Base-by-base conservation (phyloP, 2,888 invertebrate species). In the Morpho deidamia region DNA sequence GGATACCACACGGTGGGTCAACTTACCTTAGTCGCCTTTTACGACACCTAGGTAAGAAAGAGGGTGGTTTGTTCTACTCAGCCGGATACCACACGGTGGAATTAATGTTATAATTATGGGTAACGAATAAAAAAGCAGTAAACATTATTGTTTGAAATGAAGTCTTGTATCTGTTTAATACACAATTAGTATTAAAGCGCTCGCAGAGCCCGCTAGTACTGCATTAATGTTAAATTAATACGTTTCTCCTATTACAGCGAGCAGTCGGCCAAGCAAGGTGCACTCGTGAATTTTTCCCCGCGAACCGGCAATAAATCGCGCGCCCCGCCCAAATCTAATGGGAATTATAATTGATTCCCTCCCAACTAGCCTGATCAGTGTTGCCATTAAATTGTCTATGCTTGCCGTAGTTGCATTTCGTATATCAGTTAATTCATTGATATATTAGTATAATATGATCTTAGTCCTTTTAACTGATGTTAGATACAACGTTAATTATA, bases 331-430 rank as follows among this genome's bases (percentile, higher is more conserved):
- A 61, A 64, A 63, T 75, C 74, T 78, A 77, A 79, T 79, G 76
- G 73, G 68, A 77, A 73, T 72, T 74, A 72, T 78, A 78, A 78
- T 78, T 78, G 78, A 79, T 79, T 75, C 71, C 72, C 71, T 62
- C 60, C 61, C 66, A 59, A 59, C 58, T 56, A 56, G 58, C 45
- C 46, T 49, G 55, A 55, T 55, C 58, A 55, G 50, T 49, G 42
- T 48, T 47, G 47, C 39, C 48, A 50, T 37, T 48, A 48, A 39
- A 44, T 46, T 42, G 46, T 38, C 43, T 37, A 32, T 33, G 41
- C 32, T 11, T 8, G 44, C 44, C 12, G 38, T 14, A 7, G 14
- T 23, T 33, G 33, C 49, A 14, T 12, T 48, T 35, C 23, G 38
- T 14, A n/a, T 34, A 41, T 14, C 10, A 11, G 49, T 12, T 49